These are phyloP conservation scores for Venturia canescens DNA, from an alignment of 1,140 invertebrate genomes.

Conservation along the genomic window DNA sequence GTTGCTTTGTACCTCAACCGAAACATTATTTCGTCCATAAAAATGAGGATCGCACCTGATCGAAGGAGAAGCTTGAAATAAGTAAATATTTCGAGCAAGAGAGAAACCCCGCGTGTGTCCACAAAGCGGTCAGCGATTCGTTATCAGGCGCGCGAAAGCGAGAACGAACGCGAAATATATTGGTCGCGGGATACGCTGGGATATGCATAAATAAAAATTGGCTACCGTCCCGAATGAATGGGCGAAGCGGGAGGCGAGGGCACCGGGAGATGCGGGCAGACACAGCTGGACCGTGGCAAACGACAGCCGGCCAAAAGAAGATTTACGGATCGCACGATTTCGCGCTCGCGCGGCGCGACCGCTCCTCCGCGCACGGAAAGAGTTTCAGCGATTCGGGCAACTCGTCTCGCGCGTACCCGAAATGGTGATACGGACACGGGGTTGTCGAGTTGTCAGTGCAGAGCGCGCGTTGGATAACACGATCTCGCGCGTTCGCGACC, in stretches of 20 bases:
- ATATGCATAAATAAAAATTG: slow-evolving; percentile 31
- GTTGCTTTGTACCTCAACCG: too few species aligned
- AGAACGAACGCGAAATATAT: slow-evolving; percentile 26
- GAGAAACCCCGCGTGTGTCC: neutral
- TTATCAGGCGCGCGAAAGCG: slow-evolving; percentile 38
- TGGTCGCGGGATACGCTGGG: neutral
- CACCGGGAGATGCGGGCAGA: neutral
- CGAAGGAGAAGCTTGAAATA: too few species aligned
- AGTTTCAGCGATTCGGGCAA: neutral
- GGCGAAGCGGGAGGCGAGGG: neutral
- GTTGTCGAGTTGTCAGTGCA: neutral
- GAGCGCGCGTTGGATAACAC: neutral
- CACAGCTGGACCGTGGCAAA: slow-evolving; percentile 26
- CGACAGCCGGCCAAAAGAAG: slow-evolving; percentile 38
- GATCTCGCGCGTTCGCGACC: slow-evolving; percentile 28
- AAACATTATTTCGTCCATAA: neutral
- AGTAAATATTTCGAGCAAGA: slow-evolving; percentile 7
- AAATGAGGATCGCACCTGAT: neutral
- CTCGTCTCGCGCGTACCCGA: too few species aligned
- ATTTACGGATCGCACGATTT: slow-evolving; percentile 42
- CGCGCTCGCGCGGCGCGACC: slow-evolving; percentile 37
- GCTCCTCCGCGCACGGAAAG: neutral
- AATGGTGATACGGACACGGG: neutral
- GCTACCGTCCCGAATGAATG: neutral
- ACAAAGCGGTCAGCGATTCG: slow-evolving; percentile 25